Evolutionary conservation across 1,140 invertebrate species (phyloP), one percentile per base, ranked within the genome.

Genomic region (Diorhabda sublineata): DNA sequence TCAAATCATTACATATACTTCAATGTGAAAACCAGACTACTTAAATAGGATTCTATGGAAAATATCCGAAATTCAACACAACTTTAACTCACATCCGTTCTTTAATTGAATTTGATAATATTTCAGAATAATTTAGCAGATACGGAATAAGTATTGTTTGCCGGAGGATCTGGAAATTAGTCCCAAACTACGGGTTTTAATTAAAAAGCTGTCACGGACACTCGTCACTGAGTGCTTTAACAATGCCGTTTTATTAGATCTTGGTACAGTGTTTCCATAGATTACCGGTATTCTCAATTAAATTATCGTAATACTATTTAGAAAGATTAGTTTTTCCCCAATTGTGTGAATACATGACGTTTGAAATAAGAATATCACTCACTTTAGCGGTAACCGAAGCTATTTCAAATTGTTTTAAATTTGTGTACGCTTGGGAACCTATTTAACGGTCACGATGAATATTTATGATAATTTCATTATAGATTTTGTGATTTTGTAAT

Each of bases 181-280:
- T 70, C 64, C 58, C 69, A 58, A 66, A 70, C 69, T 66, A 41
- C 41, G 69, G 63, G 66, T 70, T 70, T 70, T 70, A 70, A 70
- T 70, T 70, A 70, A 58, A 60, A 70, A 70, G 66, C 69, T 70
- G 69, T 70, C 69, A 70, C 69, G 59, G 44, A 57, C 69, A 70
- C 93, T 61, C 60, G 57, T 66, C 42, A 65, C 47, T 58, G 7
- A 65, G 42, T 41, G 64, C 64, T 41, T 56, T 11, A 56, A 52
- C 64, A n/a, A 65, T 26, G 47, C 26, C 11, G 42, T 62, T 52
- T 52, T n/a, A 52, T 52, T n/a, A 4, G 47, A 2, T n/a, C 47
- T 52, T n/a, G 6, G 47, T 52, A n/a, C 47, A 8, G n/a, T 8
- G n/a, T 52, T 52, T 52, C n/a, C 47, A 52, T 52, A n/a, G 6